Evolutionary conservation across 2,113 vertebrate genomes (phyloP).

Genomic region (Clarias magur): DNA sequence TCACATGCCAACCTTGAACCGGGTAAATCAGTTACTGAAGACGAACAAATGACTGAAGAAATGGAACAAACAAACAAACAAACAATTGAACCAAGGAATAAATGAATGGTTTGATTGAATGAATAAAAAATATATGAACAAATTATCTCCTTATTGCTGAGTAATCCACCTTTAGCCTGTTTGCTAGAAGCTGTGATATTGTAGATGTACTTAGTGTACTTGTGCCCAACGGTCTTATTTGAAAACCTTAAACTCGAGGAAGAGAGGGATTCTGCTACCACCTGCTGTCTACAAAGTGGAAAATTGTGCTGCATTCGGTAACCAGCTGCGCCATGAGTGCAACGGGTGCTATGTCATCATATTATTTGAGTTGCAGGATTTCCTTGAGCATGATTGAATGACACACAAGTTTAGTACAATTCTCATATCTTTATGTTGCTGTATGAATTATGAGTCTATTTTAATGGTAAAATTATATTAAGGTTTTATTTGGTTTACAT

Average conservation of each 20-base stretch:
- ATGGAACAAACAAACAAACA: too few species aligned
- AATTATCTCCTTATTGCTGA: background rate
- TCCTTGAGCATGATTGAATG: background rate
- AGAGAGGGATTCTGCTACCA: constrained; percentile 63
- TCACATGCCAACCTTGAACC: background rate
- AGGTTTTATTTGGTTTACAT: background rate
- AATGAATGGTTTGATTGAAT: background rate
- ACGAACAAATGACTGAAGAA: background rate
- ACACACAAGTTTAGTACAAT: background rate
- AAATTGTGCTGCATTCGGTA: background rate
- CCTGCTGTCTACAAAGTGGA: constrained; percentile 60
- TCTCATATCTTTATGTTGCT: background rate
- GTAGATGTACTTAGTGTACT: background rate
- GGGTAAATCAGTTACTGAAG: background rate
- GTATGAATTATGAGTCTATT: constrained; percentile 1
- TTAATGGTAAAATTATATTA: background rate
- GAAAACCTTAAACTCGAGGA: background rate
- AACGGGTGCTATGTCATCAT: constrained; percentile 3
- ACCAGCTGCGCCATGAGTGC: background rate
- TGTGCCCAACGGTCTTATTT: background rate
- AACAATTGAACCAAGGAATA: background rate
- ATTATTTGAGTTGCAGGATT: background rate
- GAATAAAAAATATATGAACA: background rate
- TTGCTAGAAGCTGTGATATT: constrained; percentile 38
- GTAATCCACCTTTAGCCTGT: constrained; percentile 39